A percentile compares a stretch with the other conserved stretches of the same genome.
Evolutionary conservation across 1,140 invertebrate species (phyloP).

Genomic region (Eubasilissa regina): DNA sequence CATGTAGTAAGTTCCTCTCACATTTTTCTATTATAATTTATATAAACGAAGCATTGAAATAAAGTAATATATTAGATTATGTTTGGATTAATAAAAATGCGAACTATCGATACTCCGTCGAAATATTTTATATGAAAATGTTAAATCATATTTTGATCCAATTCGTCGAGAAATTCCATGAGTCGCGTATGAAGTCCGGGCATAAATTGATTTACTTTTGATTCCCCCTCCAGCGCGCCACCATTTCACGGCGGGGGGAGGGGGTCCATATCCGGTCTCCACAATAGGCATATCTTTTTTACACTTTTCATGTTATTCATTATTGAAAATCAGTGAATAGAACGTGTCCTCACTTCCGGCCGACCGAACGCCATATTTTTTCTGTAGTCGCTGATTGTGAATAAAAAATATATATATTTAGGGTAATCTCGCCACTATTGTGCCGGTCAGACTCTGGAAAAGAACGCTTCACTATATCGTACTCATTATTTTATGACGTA

Average conservation of each 20-base stretch:
- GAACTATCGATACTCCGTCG: background rate
- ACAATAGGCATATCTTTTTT: constrained; percentile 57
- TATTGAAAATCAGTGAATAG: constrained; percentile 63
- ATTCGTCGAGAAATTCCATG: constrained; percentile 13
- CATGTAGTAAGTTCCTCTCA: no score
- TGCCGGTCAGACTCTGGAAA: no score
- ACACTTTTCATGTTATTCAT: constrained; percentile 59
- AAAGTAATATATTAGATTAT: no score
- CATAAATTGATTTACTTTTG: constrained; percentile 42
- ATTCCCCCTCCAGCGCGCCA: constrained; percentile 22
- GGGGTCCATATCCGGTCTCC: constrained; percentile 50
- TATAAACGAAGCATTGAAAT: no score
- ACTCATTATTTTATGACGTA: no score
- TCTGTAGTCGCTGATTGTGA: constrained; percentile 10
- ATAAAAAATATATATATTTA: constrained; percentile 6
- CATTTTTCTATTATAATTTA: no score
- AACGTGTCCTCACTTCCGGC: constrained; percentile 59
- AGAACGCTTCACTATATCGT: no score
- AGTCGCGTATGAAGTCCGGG: constrained; percentile 19
- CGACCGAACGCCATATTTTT: constrained; percentile 46
- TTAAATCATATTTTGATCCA: constrained; percentile 22
- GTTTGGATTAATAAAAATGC: background rate
- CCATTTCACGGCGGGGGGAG: constrained; percentile 14
- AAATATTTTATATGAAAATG: constrained; percentile 12
- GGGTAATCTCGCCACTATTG: background rate